Conservation (phyloP, 2,888 invertebrate genomes). For the Phasia obesa region DNA sequence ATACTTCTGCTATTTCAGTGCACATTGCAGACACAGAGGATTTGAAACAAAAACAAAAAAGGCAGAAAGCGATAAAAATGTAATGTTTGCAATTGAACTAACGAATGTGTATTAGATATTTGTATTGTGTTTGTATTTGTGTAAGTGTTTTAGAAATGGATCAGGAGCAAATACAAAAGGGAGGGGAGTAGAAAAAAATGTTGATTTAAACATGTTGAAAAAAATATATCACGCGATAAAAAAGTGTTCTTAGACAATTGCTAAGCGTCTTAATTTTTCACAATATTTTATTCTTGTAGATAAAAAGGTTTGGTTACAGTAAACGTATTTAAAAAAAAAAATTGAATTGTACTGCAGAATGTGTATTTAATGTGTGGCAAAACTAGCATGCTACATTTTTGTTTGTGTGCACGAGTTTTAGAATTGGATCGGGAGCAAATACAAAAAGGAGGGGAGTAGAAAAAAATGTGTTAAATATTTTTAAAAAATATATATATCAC, state of each 20-base stretch:
- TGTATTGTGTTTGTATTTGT: neutral
- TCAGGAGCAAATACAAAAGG: neutral
- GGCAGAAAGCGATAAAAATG: conserved; percentile 2
- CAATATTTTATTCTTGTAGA: too few species aligned
- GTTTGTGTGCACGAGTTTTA: neutral
- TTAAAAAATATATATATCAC: too few species aligned
- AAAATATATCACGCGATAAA: too few species aligned
- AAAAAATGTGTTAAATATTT: too few species aligned
- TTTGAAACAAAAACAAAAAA: neutral
- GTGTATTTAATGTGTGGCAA: neutral
- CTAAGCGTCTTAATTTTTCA: too few species aligned
- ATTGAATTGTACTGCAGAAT: conserved; percentile 24
- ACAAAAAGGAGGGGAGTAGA: neutral
- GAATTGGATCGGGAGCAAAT: neutral
- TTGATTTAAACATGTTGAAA: too few species aligned
- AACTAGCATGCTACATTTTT: too few species aligned
- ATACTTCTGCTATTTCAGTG: neutral
- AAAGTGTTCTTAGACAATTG: too few species aligned
- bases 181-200: neutral
- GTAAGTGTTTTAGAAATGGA: neutral
- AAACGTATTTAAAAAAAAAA: too few species aligned
- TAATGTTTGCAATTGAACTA: conserved; percentile 20
- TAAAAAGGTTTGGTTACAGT: too few species aligned
- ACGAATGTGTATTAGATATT: neutral
- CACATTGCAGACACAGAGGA: conserved; percentile 8